Percentiles rank a stretch among this genome's conserved stretches.
These are phyloP conservation scores for Halcyon leucocephala DNA, from an alignment of 2,797 vertebrate genomes.

Conservation along the genomic window DNA sequence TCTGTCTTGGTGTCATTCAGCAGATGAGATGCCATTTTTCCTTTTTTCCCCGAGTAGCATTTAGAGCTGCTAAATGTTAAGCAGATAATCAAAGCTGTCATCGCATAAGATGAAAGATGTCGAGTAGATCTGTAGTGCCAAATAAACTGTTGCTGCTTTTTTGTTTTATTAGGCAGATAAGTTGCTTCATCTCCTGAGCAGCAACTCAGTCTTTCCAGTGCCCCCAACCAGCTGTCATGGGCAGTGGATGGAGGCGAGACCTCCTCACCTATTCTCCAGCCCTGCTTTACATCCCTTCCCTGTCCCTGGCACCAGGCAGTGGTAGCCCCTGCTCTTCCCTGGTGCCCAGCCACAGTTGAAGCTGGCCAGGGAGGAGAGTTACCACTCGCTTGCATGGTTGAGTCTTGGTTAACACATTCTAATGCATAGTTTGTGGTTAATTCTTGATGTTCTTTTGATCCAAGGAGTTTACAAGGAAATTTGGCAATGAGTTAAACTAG, in stretches of 20 bases:
- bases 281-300: neutral
- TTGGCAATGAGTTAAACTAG: neutral
- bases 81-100: conserved; percentile 19
- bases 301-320: too few relatives aligned
- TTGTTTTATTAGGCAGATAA: neutral
- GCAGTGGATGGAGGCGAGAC: neutral
- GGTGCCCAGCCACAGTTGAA: neutral
- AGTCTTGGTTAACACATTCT: neutral
- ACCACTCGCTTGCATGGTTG: neutral
- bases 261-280: neutral
- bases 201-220: neutral
- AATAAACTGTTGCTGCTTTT: neutral
- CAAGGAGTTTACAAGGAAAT: neutral
- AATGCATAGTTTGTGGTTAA: neutral
- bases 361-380: neutral
- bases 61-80: conserved; percentile 15
- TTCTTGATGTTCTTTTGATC: neutral
- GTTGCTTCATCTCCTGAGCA: neutral
- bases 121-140: neutral
- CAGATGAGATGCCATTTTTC: neutral
- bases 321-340: neutral
- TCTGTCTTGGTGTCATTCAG: conserved; percentile 6
- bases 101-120: neutral
- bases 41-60: neutral
- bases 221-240: neutral